phyloP scores from a whole-genome alignment of 2,888 invertebrate species.

The Drosophila pseudotakahashii region DNA sequence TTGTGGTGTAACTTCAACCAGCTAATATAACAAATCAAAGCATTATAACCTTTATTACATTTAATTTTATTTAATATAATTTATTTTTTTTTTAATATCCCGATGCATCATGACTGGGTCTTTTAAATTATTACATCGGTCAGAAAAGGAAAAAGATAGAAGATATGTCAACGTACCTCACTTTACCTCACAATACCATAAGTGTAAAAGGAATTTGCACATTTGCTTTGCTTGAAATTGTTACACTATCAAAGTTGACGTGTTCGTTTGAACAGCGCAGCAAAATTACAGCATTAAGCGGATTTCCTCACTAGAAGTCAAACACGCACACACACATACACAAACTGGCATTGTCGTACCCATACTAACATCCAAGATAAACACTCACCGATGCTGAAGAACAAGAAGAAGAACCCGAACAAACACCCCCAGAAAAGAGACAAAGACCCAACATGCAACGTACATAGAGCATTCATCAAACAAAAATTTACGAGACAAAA shows the following conservation, averaged over 20 bases:
- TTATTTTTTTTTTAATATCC: too few relatives aligned
- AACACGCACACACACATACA: constrained; percentile 50
- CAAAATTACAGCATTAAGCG: constrained; percentile 77
- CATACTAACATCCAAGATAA: constrained; percentile 29
- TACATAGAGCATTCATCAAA: constrained; percentile 48
- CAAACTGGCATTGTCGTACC: constrained; percentile 6
- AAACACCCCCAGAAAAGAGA: constrained; percentile 55
- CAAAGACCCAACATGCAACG: constrained; percentile 42
- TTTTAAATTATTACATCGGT: too few relatives aligned
- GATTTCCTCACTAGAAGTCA: constrained; percentile 74
- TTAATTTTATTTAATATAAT: too few relatives aligned
- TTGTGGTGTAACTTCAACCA: too few relatives aligned
- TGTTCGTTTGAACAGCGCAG: constrained; percentile 48
- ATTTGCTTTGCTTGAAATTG: constrained; percentile 17
- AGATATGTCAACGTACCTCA: not conserved
- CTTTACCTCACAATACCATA: not conserved
- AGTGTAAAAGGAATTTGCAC: constrained; percentile 7
- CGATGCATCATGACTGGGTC: too few relatives aligned
- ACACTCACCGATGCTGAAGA: constrained; percentile 23
- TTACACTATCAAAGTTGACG: constrained; percentile 46
- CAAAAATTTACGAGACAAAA: constrained; percentile 69
- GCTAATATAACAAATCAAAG: too few relatives aligned
- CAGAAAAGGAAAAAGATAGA: too few relatives aligned
- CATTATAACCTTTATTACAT: too few relatives aligned
- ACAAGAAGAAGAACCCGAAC: constrained; percentile 30